Base-by-base conservation (phyloP, 1,140 invertebrate genomes). In the Drosophila santomea region DNA sequence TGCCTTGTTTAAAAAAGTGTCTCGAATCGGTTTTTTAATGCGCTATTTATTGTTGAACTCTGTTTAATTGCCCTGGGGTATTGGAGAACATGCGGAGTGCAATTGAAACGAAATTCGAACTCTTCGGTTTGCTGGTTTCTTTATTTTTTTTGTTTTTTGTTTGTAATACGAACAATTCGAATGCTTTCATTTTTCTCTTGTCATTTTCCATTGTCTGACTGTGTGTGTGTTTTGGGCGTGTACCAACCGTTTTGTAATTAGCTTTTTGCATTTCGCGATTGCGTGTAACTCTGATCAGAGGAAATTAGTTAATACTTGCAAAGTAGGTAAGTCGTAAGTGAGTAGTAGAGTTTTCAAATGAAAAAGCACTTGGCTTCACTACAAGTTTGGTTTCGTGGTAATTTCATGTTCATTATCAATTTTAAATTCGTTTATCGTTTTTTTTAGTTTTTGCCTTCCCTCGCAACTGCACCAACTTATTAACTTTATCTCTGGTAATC, bases 341-440 rank as follows among this genome's bases (percentile, higher is more conserved):
- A 75, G 61, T 75, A 75, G 63, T 78, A 59, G 61, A 69, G 59
- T 82, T 68, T 63, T 66, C 60, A 86, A 86, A 86, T 81, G 68
- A 86, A 69, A 81, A 74, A 57, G 75, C 45, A 68, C 58, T 64
- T 61, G 52, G 11, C 74, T 73, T 76, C 47, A 66, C 63, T 81
- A 80, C 43, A 45, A 69, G 44, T 74, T 73, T 17, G 39, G 12
- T 68, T 75, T 75, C 8, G 54, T 17, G 60, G 56, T 60, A 68
- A 58, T 23, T 66, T 51, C 54, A 45, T 63, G 75, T 74, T 60
- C 36, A 47, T 66, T 83, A 44, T 86, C 32, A 32, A 32, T 32
- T 55, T 89, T 89, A 89, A 89, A 89, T 89, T 89, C 84, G 84
- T 89, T 89, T 89, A 86, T 77, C 67, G 67, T 73, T 72, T 81